A percentile compares a stretch with the other conserved stretches of the same genome.
phyloP scores from a whole-genome alignment of 2,797 vertebrate species.

The Pelobates cultripes region DNA sequence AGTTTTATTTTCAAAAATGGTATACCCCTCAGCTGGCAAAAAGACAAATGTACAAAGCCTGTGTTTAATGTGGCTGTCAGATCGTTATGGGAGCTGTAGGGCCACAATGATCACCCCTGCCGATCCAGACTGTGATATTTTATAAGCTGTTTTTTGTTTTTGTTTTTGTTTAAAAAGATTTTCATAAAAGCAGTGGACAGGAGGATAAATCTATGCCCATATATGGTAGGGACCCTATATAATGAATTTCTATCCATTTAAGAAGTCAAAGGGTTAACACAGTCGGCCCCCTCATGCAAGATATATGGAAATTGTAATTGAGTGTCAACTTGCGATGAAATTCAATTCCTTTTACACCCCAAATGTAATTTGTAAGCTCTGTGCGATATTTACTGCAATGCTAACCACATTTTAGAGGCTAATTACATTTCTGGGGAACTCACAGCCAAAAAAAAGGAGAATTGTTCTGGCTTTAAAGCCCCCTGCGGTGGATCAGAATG shows the following conservation, averaged over 20 bases:
- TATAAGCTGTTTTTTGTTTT: no score
- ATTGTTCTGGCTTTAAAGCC: constrained; percentile 57
- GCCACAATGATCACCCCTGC: no score
- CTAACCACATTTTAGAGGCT: constrained; percentile 72
- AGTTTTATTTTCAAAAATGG: no score
- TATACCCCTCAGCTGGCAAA: no score
- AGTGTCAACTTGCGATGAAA: constrained; percentile 72
- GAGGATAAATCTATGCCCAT: no score
- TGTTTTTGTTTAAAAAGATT: no score
- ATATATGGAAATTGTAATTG: constrained; percentile 75
- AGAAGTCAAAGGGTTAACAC: constrained; percentile 44
- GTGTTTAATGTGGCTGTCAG: no score
- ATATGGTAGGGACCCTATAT: not conserved
- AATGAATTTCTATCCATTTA: constrained; percentile 6
- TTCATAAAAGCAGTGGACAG: no score
- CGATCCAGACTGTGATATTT: no score
- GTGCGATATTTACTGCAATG: constrained; percentile 70
- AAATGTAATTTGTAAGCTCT: constrained; percentile 69
- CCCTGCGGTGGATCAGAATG: constrained; percentile 32
- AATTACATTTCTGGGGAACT: constrained; percentile 67
- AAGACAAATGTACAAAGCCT: no score
- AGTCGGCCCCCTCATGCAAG: constrained; percentile 56
- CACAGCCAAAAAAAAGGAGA: constrained; percentile 61
- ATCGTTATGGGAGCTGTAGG: no score
- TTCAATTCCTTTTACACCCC: constrained; percentile 68